Base-by-base conservation (phyloP, 2,113 vertebrate genomes). In the Geothlypis trichas region DNA sequence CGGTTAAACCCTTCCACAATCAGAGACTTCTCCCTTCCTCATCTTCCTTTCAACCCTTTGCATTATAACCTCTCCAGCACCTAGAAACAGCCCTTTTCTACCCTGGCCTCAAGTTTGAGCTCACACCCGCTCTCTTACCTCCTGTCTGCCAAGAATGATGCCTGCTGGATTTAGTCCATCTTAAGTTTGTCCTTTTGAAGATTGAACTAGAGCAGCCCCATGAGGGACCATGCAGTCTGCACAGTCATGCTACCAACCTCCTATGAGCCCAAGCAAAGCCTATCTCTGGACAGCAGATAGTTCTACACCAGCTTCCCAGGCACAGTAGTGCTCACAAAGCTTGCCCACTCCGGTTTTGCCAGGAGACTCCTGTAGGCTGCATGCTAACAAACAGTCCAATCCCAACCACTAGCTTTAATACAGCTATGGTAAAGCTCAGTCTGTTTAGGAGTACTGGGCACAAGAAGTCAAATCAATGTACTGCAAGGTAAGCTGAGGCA, bases 61-160 rank as follows among this genome's bases (percentile, higher is more conserved):
- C 18, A 68, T 6, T 4, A 1, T 75, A 24, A 88, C 14, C 7
- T 37, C 54, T 66, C 28, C 15, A 80, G 44, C 27, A 85, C 21
- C n/a, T 23, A 24, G 7, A 72, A 92, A 55, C 1, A 68, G n/a
- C 10, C 26, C 16, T 80, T 69, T 30, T 75, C 35, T 27, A 55
- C 46, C 16, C 10, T 2, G 1, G 10, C 31, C 49, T 76, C 31
- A 46, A n/a, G 24, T 20, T 0, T 2, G 2, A 90, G 42, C 11
- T 59, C n/a, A 13, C 0, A 0, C 5, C 11, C 2, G 4, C 57
- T 52, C 21, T 66, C n/a, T 35, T 41, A 57, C 15, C 41, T 66
- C 35, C 26, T 12, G 12, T 33, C 44, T 82, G 24, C 39, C n/a
- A 37, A 49, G 15, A 23, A 44, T 3, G 5, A 15, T 28, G 13